Evolutionary conservation across 2,888 invertebrate species (phyloP).

Genomic region (Tortricodes alternella): DNA sequence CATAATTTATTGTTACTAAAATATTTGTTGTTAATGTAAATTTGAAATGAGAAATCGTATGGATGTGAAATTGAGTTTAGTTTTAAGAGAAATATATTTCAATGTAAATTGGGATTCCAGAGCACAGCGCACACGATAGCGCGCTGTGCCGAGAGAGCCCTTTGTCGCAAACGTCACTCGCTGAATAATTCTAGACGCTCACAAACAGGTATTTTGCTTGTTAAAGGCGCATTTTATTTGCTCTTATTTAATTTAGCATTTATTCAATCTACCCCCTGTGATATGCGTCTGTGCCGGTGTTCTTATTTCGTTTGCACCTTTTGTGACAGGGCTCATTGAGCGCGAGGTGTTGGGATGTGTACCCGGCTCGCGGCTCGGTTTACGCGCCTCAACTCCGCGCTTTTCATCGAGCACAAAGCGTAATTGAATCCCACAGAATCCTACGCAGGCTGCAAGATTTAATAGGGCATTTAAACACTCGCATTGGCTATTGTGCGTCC

Average conservation of each 20-base stretch:
- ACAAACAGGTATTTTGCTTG: slow-evolving; percentile 57
- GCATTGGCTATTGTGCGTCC: slow-evolving; percentile 80
- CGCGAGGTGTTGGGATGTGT: slow-evolving; percentile 81
- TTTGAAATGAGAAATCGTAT: slow-evolving; percentile 23
- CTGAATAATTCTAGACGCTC: slow-evolving; percentile 66
- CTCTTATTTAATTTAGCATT: slow-evolving; percentile 82
- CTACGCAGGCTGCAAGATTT: slow-evolving; percentile 80
- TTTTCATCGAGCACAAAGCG: slow-evolving; percentile 81
- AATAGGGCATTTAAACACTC: slow-evolving; percentile 83
- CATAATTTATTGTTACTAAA: slow-evolving; percentile 27
- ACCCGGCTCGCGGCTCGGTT: slow-evolving; percentile 72
- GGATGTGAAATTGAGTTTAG: slow-evolving; percentile 3
- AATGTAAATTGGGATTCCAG: not conserved
- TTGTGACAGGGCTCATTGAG: slow-evolving; percentile 81
- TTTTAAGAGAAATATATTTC: slow-evolving; percentile 1
- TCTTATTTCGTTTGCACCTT: slow-evolving; percentile 77
- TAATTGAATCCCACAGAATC: slow-evolving; percentile 83
- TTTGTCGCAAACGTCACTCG: slow-evolving; percentile 67
- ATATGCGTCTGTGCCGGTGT: slow-evolving; percentile 66
- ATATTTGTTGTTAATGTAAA: slow-evolving; percentile 24
- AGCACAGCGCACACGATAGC: slow-evolving; percentile 3
- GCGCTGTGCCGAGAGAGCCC: slow-evolving; percentile 33
- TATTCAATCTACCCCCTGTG: slow-evolving; percentile 79
- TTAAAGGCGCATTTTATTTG: slow-evolving; percentile 78
- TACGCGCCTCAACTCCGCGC: slow-evolving; percentile 74